Evolutionary conservation across 2,797 vertebrate species (phyloP), one percentile per base, ranked within the genome.

Genomic region (Myripristis murdjan): DNA sequence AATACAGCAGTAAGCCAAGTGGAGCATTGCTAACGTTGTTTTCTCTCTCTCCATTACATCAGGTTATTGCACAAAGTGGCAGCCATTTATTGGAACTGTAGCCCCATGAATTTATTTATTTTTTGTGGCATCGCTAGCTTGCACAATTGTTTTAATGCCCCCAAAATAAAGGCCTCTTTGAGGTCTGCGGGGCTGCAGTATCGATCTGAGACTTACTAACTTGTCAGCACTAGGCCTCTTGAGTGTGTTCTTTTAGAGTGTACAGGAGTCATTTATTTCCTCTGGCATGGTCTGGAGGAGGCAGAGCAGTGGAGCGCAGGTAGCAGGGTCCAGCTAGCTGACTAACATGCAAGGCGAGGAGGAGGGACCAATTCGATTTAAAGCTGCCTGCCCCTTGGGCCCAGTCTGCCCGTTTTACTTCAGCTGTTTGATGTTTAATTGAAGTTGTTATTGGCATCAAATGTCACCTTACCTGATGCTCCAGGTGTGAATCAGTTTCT

Each of bases 391-490:
- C 72, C 85, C 90, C 87, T 83, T 73, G 44, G 87, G 86, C 73
- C 75, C 82, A 63, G 79, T 83, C 83, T 87, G 87, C 71, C 80
- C 85, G 64, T 89, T 91, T 89, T 85, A 89, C 90, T 84, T 83
- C 79, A 81, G 89, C 88, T 85, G 89, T 94, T 93, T 94, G 93
- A 94, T 94, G 93, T 94, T 93, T 92, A 94, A 94, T 94, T 93
- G 90, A 95, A 94, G 90, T 93, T 92, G 90, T 93, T 94, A 93
- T 91, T 93, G 89, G 89, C 90, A 91, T 92, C 90, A 92, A 90
- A 92, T 93, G 89, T 91, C 89, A 92, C 90, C 90, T 91, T 84
- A 91, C 90, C 89, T 90, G 88, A 85, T 89, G 91, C 92, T 92
- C 71, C 90, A 91, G 90, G 89, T 92, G 89, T 83, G 88, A 92